Percentiles rank a stretch among this genome's conserved stretches.
Evolutionary conservation across 1,140 invertebrate species (phyloP).

Genomic region (Tribolium madens): DNA sequence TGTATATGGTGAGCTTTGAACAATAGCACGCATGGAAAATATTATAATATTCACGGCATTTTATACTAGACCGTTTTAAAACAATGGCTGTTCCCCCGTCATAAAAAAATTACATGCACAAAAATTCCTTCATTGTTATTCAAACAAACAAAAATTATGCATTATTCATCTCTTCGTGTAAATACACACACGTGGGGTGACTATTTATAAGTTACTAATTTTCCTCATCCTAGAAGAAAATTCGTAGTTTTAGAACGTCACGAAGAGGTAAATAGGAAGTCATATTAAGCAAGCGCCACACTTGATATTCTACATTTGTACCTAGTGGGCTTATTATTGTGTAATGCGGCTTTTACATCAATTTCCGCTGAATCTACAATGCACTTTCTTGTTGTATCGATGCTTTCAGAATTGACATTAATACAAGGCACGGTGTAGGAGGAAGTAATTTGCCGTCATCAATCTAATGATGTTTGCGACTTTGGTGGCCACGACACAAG

Average conservation of each 20-base stretch:
- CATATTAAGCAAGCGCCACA: constrained; percentile 21
- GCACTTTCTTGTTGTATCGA: constrained; percentile 9
- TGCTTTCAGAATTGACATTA: constrained; percentile 30
- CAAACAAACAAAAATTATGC: constrained; percentile 37
- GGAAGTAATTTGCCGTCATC: constrained; percentile 31
- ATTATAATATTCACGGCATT: constrained; percentile 38
- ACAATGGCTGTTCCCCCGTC: constrained; percentile 21
- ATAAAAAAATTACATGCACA: constrained; percentile 37
- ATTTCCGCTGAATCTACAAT: constrained; percentile 14
- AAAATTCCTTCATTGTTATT: constrained; percentile 38
- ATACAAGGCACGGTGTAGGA: constrained; percentile 17
- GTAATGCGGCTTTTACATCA: constrained; percentile 17
- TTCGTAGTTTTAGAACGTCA: constrained; percentile 4
- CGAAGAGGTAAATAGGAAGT: background rate
- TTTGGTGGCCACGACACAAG: constrained; percentile 22
- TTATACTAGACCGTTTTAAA: constrained; percentile 33
- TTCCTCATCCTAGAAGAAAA: background rate
- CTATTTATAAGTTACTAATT: constrained; percentile 28
- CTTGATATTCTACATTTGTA: constrained; percentile 1
- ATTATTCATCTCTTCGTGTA: constrained; percentile 34
- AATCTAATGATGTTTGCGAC: constrained; percentile 27
- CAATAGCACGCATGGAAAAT: constrained; percentile 37
- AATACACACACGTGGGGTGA: constrained; percentile 35
- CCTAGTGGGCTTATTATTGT: constrained; percentile 5
- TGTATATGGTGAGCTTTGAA: constrained; percentile 27